Conservation (phyloP, 2,888 invertebrate species). For the Brenthis ino region DNA sequence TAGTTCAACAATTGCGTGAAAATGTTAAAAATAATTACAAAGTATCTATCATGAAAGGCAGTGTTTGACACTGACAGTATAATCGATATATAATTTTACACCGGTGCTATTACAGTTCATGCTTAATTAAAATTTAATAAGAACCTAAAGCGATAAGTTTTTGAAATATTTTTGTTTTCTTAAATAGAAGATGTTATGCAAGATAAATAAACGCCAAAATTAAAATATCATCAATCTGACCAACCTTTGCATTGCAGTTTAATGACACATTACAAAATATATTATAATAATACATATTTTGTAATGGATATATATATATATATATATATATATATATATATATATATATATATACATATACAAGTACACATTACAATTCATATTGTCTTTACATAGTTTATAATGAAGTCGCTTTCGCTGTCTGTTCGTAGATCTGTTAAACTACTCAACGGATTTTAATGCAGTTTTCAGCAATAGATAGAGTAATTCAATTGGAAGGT, state of each 20-base stretch:
- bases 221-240: conserved; percentile 12
- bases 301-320: background rate
- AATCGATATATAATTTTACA: conserved; percentile 16
- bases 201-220: conserved; percentile 2
- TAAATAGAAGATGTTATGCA: conserved; percentile 2
- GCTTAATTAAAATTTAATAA: conserved; percentile 13
- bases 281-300: too few relatives aligned
- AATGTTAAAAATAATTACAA: conserved; percentile 25
- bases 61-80: conserved; percentile 14
- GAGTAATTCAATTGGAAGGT: too few relatives aligned
- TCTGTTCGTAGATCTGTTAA: too few relatives aligned
- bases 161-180: background rate
- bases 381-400: too few relatives aligned
- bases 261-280: conserved; percentile 4
- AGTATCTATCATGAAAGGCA: conserved; percentile 18
- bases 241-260: conserved; percentile 1
- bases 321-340: too few relatives aligned
- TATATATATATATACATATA: background rate
- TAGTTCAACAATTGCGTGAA: conserved; percentile 11
- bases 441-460: too few relatives aligned
- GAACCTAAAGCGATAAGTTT: conserved; percentile 6
- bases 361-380: too few relatives aligned
- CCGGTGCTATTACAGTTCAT: conserved; percentile 7
- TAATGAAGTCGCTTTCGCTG: too few relatives aligned
- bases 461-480: too few relatives aligned